Conservation (phyloP, 2,797 vertebrate genomes). For the Peromyscus attwateri region DNA sequence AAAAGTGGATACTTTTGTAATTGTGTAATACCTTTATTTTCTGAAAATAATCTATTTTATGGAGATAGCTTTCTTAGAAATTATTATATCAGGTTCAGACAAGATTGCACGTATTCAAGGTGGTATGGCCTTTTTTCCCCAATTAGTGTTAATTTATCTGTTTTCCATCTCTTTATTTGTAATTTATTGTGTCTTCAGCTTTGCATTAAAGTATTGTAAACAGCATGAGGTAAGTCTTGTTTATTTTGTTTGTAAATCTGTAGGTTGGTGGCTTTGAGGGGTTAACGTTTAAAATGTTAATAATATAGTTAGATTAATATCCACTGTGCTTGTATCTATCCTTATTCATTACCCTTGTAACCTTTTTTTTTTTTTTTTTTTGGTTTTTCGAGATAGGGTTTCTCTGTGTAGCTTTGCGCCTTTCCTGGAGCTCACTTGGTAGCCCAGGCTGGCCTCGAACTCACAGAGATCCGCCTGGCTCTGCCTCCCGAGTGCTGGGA, state of each 20-base stretch:
- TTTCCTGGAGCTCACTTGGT: too few species aligned
- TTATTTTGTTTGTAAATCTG: background rate
- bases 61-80: background rate
- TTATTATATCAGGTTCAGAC: background rate
- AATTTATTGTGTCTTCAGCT: background rate
- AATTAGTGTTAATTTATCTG: background rate
- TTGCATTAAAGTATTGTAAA: background rate
- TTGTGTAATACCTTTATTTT: constrained; percentile 7
- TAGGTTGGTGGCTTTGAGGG: background rate
- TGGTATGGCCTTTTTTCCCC: background rate
- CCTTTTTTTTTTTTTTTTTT: too few species aligned
- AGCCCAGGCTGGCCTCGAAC: too few species aligned
- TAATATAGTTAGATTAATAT: background rate
- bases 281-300: constrained; percentile 3
- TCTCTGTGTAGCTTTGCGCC: too few species aligned
- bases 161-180: background rate
- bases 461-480: too few species aligned
- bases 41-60: background rate
- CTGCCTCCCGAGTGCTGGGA: too few species aligned
- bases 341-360: background rate
- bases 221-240: background rate
- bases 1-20: background rate
- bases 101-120: background rate
- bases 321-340: background rate
- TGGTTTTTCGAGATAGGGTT: too few species aligned